phyloP scores from a whole-genome alignment of 2,113 vertebrate species.

The Nyctereutes procyonoides region DNA sequence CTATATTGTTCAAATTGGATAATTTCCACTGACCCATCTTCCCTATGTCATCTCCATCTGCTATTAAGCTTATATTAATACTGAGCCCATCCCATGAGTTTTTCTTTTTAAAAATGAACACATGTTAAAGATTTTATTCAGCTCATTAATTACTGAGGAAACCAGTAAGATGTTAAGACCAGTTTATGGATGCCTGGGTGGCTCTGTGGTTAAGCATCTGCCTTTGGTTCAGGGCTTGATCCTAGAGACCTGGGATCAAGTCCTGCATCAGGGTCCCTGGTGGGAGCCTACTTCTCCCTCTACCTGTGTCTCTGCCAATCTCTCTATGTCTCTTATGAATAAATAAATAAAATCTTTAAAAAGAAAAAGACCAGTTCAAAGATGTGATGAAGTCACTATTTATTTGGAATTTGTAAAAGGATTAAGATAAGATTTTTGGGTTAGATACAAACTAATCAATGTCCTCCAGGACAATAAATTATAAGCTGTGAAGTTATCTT shows the following conservation, averaged over 20 bases:
- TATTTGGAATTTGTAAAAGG: not conserved
- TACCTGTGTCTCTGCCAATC: too few species aligned
- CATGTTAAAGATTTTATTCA: not conserved
- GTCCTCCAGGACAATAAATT: not conserved
- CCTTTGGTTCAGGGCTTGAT: too few species aligned
- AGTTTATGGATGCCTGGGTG: not conserved
- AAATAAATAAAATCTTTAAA: too few species aligned
- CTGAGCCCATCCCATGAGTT: not conserved
- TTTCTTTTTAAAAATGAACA: not conserved
- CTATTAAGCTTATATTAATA: not conserved
- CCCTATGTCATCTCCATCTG: not conserved
- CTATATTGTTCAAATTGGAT: not conserved
- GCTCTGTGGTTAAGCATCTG: too few species aligned
- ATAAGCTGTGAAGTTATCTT: not conserved
- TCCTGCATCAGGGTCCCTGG: too few species aligned
- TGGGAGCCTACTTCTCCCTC: too few species aligned
- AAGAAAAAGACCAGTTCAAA: not conserved
- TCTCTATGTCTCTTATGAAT: too few species aligned
- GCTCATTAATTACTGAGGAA: not conserved
- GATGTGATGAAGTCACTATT: not conserved
- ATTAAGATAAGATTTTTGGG: not conserved
- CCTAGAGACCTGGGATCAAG: too few species aligned
- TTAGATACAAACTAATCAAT: not conserved
- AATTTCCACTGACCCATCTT: not conserved
- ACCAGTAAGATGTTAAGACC: not conserved